phyloP scores from a whole-genome alignment of 2,888 invertebrate genomes.

The Maniola hyperantus region DNA sequence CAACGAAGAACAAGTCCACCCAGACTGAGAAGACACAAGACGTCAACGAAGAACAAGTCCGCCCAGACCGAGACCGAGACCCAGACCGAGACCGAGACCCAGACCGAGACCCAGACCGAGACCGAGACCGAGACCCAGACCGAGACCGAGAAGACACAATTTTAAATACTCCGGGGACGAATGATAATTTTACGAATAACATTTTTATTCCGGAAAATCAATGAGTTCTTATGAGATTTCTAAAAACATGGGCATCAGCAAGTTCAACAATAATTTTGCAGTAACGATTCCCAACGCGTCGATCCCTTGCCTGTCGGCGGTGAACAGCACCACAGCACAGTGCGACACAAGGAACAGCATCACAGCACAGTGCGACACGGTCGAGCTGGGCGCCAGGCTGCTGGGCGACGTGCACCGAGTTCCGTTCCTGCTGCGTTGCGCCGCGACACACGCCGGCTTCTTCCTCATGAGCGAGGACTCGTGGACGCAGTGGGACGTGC shows the following conservation, averaged over 20 bases:
- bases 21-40: too few relatives aligned
- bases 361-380: conserved; percentile 42
- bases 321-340: neutral
- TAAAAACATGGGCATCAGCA: neutral
- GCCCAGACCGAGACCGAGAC: too few relatives aligned
- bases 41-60: too few relatives aligned
- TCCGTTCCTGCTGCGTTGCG: conserved; percentile 50
- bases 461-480: conserved; percentile 64
- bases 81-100: too few relatives aligned
- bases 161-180: too few relatives aligned
- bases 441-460: conserved; percentile 55
- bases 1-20: too few relatives aligned
- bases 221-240: neutral
- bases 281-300: neutral
- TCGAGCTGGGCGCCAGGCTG: conserved; percentile 66
- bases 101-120: too few relatives aligned
- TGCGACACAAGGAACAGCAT: neutral
- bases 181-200: too few relatives aligned
- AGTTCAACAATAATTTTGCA: neutral
- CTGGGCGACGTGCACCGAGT: conserved; percentile 61
- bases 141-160: too few relatives aligned
- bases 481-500: conserved; percentile 55
- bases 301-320: neutral
- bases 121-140: too few relatives aligned
- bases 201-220: too few relatives aligned